phyloP scores from a whole-genome alignment of 1,140 invertebrate species.

The Drosophila ficusphila region DNA sequence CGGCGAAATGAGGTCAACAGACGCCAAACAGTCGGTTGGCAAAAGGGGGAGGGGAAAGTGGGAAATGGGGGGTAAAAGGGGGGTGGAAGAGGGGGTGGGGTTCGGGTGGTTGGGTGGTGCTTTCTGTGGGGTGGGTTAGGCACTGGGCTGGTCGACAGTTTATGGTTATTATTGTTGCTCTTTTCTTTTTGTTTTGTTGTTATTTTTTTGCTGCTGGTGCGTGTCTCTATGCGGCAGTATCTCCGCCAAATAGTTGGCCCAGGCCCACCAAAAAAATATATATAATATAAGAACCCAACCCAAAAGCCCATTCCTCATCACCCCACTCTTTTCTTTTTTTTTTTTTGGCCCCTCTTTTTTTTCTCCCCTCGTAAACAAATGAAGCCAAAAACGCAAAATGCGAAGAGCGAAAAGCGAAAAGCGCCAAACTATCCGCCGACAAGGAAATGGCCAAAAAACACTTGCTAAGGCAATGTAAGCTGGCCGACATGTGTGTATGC shows the following conservation, averaged over 20 bases:
- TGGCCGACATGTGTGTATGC: conserved; percentile 33
- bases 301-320: conserved; percentile 18
- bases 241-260: conserved; percentile 24
- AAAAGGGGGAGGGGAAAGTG: conserved; percentile 1
- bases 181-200: too few relatives aligned
- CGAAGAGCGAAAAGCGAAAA: conserved; percentile 32
- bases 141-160: conserved; percentile 37
- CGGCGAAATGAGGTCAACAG: conserved; percentile 77
- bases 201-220: conserved; percentile 31
- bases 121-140: background rate
- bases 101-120: background rate
- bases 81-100: conserved; percentile 1
- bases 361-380: conserved; percentile 66
- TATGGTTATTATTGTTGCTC: conserved; percentile 64
- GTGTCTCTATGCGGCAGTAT: conserved; percentile 4
- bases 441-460: conserved; percentile 68
- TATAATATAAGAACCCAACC: conserved; percentile 9
- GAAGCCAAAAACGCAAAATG: conserved; percentile 47
- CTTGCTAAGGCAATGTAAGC: conserved; percentile 49
- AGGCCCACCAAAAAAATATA: background rate
- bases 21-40: conserved; percentile 71
- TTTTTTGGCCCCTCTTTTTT: background rate
- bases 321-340: background rate
- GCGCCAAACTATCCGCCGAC: conserved; percentile 35
- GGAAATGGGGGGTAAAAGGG: too few relatives aligned